phyloP scores from a whole-genome alignment of 1,140 invertebrate species.

The Drosophila sproati region DNA sequence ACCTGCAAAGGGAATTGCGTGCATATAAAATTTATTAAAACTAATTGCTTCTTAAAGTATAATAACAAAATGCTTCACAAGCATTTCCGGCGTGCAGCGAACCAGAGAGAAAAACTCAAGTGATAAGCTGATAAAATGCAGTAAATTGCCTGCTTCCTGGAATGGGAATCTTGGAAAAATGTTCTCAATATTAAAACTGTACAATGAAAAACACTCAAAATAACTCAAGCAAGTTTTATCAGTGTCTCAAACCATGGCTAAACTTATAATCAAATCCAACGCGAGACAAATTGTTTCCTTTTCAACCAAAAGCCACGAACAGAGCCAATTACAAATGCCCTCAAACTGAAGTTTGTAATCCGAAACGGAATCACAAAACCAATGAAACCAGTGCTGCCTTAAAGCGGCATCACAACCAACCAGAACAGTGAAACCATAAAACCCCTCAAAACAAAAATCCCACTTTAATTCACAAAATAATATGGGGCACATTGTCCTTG shows the following conservation, averaged over 20 bases:
- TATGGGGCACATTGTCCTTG: conserved; percentile 44
- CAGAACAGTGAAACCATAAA: not conserved
- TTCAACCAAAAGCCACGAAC: not conserved
- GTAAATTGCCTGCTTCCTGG: no score
- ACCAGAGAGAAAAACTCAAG: no score
- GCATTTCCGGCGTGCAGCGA: conserved; percentile 48
- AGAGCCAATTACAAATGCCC: conserved; percentile 14
- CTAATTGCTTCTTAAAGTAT: conserved; percentile 68
- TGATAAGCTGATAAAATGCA: no score
- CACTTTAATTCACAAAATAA: conserved; percentile 22
- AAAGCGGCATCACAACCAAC: not conserved
- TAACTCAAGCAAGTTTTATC: no score
- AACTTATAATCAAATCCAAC: conserved; percentile 31
- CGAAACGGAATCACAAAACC: conserved; percentile 68
- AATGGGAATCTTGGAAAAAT: no score
- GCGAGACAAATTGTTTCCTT: not conserved
- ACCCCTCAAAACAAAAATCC: not conserved
- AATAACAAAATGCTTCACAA: conserved; percentile 1
- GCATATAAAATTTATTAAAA: conserved; percentile 72
- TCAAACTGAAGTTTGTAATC: conserved; percentile 64
- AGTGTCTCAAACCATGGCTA: no score
- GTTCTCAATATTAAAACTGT: no score
- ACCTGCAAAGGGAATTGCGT: conserved; percentile 34
- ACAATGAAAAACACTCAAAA: no score
- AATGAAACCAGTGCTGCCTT: conserved; percentile 18